Evolutionary conservation across 2,113 vertebrate species (phyloP).

Genomic region (Semicossyphus pulcher): DNA sequence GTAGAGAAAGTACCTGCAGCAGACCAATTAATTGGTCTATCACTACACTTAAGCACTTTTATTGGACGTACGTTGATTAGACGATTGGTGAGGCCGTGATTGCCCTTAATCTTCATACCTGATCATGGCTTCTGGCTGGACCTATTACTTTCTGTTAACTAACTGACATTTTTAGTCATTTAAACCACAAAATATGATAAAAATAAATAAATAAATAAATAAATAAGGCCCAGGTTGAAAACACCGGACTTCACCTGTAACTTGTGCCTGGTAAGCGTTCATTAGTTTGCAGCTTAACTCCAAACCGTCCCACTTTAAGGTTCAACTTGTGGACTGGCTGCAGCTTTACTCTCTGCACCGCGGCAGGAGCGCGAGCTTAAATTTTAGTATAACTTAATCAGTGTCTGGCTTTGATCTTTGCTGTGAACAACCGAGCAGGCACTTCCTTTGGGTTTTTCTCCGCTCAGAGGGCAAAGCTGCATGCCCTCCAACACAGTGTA

Average conservation of each 20-base stretch:
- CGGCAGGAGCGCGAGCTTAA: slow-evolving; percentile 7
- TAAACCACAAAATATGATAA: neutral
- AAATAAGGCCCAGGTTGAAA: neutral
- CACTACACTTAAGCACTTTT: too few species aligned
- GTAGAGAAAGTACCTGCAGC: too few species aligned
- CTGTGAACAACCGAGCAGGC: slow-evolving; percentile 41
- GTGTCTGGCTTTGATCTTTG: slow-evolving; percentile 62
- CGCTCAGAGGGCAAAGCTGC: slow-evolving; percentile 59
- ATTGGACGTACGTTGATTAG: too few species aligned
- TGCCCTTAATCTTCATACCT: too few species aligned
- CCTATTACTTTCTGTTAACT: too few species aligned
- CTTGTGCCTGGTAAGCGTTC: neutral
- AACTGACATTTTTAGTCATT: neutral
- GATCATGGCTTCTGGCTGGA: too few species aligned
- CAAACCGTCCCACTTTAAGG: slow-evolving; percentile 3
- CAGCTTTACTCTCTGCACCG: neutral
- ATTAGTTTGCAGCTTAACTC: slow-evolving; percentile 10
- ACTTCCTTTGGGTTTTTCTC: slow-evolving; percentile 63
- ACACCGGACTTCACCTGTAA: too few species aligned
- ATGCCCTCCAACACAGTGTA: slow-evolving; percentile 81
- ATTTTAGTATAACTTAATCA: slow-evolving; percentile 54
- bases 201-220: neutral
- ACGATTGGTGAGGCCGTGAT: too few species aligned
- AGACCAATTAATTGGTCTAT: too few species aligned
- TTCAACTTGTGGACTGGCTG: neutral